Evolutionary conservation across 2,113 vertebrate genomes (phyloP).

Genomic region (Alouatta palliata): DNA sequence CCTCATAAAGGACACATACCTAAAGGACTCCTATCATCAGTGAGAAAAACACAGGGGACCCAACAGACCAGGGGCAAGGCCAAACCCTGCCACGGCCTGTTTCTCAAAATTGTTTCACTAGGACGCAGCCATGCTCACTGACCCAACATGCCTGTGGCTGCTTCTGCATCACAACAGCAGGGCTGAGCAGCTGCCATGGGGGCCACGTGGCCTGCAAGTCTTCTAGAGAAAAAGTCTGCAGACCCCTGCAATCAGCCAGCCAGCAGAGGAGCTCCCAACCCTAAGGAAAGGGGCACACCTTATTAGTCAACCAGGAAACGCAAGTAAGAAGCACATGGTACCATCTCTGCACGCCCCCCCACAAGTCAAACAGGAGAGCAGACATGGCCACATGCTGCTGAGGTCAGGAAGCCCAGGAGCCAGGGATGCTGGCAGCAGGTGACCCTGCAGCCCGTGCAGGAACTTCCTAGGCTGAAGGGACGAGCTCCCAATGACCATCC

Average conservation of each 20-base stretch:
- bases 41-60: not conserved
- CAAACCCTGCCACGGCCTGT: not conserved
- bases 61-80: not conserved
- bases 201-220: not conserved
- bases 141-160: not conserved
- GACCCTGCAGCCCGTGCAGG: not conserved
- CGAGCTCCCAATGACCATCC: not conserved
- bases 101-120: not conserved
- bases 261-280: not conserved
- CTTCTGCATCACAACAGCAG: not conserved
- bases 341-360: rapidly evolving
- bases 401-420: not conserved
- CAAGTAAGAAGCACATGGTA: not conserved
- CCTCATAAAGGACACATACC: not conserved
- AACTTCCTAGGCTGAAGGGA: not conserved
- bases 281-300: not conserved
- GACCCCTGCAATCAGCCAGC: not conserved
- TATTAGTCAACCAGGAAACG: not conserved
- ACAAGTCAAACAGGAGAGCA: not conserved
- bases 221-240: not conserved
- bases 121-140: not conserved
- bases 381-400: not conserved
- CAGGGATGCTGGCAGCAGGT: not conserved
- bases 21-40: not conserved
- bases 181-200: not conserved